phyloP scores from a whole-genome alignment of 2,888 invertebrate species.

The Dynastes grantii region DNA sequence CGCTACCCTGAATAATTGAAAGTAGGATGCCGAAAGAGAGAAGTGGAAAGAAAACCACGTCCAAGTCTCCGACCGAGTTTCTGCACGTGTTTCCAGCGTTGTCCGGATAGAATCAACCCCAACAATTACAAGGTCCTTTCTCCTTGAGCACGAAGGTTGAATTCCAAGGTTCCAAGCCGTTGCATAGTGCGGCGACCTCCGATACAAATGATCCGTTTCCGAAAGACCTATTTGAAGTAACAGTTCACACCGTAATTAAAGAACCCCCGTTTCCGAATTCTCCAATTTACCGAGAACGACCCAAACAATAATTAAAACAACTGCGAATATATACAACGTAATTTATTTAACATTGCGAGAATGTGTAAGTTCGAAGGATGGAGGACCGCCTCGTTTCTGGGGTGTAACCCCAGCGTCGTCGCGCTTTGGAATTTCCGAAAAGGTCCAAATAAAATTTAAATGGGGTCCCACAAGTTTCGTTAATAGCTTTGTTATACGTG shows the following conservation, averaged over 20 bases:
- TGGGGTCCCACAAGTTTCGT: constrained; percentile 32
- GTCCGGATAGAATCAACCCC: constrained; percentile 27
- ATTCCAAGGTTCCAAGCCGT: neutral
- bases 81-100: constrained; percentile 17
- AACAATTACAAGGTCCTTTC: constrained; percentile 27
- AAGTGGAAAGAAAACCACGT: constrained; percentile 8
- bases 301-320: constrained; percentile 40
- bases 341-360: constrained; percentile 34
- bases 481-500: constrained; percentile 41
- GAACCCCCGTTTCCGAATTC: constrained; percentile 38
- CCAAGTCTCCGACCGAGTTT: constrained; percentile 15
- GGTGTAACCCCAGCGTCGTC: neutral
- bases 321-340: constrained; percentile 35
- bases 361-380: constrained; percentile 5
- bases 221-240: constrained; percentile 31
- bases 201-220: constrained; percentile 42
- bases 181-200: neutral
- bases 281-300: constrained; percentile 41
- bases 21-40: constrained; percentile 4
- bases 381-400: constrained; percentile 7
- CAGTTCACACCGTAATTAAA: constrained; percentile 40
- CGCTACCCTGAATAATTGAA: constrained; percentile 31
- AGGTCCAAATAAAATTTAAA: constrained; percentile 38
- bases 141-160: neutral
- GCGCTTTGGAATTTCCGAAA: constrained; percentile 31